Evolutionary conservation across 2,797 vertebrate species (phyloP), one percentile per base, ranked within the genome.

Genomic region (Myotis findleyi): DNA sequence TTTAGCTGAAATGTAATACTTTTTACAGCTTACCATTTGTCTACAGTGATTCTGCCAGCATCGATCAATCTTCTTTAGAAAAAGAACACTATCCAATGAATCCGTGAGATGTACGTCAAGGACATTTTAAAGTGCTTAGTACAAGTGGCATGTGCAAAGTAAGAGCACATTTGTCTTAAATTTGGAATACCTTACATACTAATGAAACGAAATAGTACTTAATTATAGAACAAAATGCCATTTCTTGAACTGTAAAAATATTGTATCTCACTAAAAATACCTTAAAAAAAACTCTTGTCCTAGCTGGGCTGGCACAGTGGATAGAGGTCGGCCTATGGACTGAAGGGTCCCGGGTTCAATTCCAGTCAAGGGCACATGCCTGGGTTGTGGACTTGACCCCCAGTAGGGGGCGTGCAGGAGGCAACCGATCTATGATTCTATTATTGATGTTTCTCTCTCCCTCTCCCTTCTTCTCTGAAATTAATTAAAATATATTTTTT

Each of bases 41-140:
- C 99, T 99, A 99, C 99, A 99, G 96, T 99, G 99, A 98, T 99
- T 99, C 98, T 99, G 99, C 99, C 99, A 99, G 98, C 99, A 99
- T 98, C 99, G 99, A 98, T 99, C 99, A 96, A 99, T 99, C 98
- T 99, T 99, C 98, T 99, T 99, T 94, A 99, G 99, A 98, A 99
- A 99, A 93, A 99, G 99, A 98, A 99, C 99, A 94, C 99, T 99
- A 98, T 99, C 99, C 98, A 99, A 99, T 62, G 99, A 99, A 98
- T 99, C 99, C 99, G 96, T 99, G 94, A 97, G 87, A 91, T 85
- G 95, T 73, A 96, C 11, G 95, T 99, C 98, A 99, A 99, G 98
- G 98, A 98, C 98, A 97, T 85, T 11, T 96, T 71, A 25, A 94
- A 90, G 47, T 57, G 16, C 23, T 89, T 85, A 81, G 53, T 87